phyloP scores from a whole-genome alignment of 1,140 invertebrate genomes.

The Chlorops oryzae region DNA sequence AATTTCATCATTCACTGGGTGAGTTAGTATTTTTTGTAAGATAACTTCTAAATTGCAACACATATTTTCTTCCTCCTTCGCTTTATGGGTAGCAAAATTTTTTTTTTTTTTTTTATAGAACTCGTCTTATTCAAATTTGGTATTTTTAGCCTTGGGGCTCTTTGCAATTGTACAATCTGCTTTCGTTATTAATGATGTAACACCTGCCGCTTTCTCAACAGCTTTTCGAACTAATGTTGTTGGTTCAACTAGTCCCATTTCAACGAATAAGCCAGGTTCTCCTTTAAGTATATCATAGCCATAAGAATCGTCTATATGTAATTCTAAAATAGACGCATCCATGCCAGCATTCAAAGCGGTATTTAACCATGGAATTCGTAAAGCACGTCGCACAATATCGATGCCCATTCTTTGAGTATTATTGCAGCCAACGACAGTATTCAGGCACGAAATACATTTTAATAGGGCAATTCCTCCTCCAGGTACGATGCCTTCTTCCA shows the following conservation, averaged over 20 bases:
- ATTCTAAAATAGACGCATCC: constrained; percentile 88
- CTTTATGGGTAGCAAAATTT: not conserved
- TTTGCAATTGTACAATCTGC: constrained; percentile 95
- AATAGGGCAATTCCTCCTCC: constrained; percentile 93
- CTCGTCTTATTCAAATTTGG: not conserved
- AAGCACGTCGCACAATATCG: constrained; percentile 85
- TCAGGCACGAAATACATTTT: constrained; percentile 72
- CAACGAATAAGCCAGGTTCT: constrained; percentile 94
- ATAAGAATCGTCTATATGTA: constrained; percentile 64
- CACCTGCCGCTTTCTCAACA: constrained; percentile 96
- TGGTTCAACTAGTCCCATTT: constrained; percentile 96
- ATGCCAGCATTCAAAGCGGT: constrained; percentile 92
- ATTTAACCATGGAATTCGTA: constrained; percentile 91
- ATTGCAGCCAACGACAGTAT: constrained; percentile 67
- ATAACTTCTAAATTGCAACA: no score
- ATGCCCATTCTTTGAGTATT: constrained; percentile 76
- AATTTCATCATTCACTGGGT: no score
- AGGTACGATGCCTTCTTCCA: constrained; percentile 98
- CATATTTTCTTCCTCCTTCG: not conserved
- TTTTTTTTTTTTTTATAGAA: not conserved
- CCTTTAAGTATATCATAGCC: constrained; percentile 95
- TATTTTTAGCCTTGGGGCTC: constrained; percentile 15
- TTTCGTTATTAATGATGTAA: constrained; percentile 93
- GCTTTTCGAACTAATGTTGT: constrained; percentile 97
- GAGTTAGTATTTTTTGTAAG: no score